These are phyloP conservation scores for Beris chalybata DNA, from an alignment of 2,888 invertebrate species.

Conservation along the genomic window DNA sequence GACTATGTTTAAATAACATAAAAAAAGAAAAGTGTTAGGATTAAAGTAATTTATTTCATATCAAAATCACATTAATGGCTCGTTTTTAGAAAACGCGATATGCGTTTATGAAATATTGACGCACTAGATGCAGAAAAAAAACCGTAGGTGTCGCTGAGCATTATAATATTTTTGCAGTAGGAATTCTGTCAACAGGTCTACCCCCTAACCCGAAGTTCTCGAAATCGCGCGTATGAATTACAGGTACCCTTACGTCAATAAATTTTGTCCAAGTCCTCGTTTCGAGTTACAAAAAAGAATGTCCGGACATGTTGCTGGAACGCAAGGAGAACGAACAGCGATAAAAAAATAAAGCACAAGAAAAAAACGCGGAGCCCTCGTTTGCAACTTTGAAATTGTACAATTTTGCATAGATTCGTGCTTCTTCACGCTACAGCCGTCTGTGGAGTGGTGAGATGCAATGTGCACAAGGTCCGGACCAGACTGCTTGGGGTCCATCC, in stretches of 20 bases:
- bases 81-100: no score
- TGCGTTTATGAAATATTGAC: constrained; percentile 25
- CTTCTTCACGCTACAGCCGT: constrained; percentile 11
- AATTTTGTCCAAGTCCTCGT: constrained; percentile 26
- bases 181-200: constrained; percentile 26
- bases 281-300: constrained; percentile 27
- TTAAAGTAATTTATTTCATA: no score
- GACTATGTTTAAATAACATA: no score
- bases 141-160: constrained; percentile 27
- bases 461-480: constrained; percentile 39
- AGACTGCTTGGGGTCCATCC: constrained; percentile 56
- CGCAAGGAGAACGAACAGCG: constrained; percentile 14
- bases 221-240: constrained; percentile 20
- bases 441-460: no score
- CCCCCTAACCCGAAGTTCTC: constrained; percentile 24
- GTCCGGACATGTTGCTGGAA: constrained; percentile 4
- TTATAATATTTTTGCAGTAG: constrained; percentile 30
- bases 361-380: not conserved
- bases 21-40: no score
- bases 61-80: no score
- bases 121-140: constrained; percentile 1
- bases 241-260: constrained; percentile 23
- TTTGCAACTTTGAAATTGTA: constrained; percentile 27
- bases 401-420: constrained; percentile 27
- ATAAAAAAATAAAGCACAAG: constrained; percentile 8